Evolutionary conservation across 2,113 vertebrate species (phyloP).

Genomic region (Thalassarche chlororhynchos): DNA sequence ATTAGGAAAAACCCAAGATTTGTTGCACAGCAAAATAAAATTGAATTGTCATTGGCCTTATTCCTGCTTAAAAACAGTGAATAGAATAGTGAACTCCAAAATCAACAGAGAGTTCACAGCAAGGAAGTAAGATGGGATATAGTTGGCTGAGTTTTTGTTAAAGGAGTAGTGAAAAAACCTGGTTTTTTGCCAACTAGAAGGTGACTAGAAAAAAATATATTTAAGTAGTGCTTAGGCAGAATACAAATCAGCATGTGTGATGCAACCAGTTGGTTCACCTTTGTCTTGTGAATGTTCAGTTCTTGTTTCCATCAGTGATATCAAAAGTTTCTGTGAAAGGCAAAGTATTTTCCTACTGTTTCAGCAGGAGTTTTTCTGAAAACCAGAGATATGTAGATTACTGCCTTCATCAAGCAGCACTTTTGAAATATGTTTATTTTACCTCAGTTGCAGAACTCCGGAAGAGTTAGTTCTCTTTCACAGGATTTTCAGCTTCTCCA

Average conservation of each 20-base stretch:
- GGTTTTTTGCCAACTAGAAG: background rate
- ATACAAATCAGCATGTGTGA: background rate
- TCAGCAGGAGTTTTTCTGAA: background rate
- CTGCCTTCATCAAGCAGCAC: background rate
- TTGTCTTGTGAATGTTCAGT: background rate
- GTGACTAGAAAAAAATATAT: background rate
- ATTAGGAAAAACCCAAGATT: accelerated
- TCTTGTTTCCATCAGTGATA: background rate
- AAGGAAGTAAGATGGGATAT: background rate
- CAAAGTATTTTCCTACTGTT: background rate
- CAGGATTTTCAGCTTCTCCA: background rate
- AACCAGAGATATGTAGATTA: background rate
- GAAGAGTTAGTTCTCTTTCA: background rate
- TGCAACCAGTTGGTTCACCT: background rate
- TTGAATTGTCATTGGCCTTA: background rate
- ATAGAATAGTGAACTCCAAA: background rate
- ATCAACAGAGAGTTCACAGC: background rate
- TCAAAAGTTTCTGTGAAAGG: background rate
- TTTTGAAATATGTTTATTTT: background rate
- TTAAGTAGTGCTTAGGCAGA: background rate
- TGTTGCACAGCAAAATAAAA: background rate
- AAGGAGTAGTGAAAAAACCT: background rate
- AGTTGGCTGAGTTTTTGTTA: background rate
- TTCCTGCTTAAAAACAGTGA: background rate
- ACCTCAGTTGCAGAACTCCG: background rate